phyloP scores from a whole-genome alignment of 64 coral and sea anemone genomes.

The Porites australiensis region DNA sequence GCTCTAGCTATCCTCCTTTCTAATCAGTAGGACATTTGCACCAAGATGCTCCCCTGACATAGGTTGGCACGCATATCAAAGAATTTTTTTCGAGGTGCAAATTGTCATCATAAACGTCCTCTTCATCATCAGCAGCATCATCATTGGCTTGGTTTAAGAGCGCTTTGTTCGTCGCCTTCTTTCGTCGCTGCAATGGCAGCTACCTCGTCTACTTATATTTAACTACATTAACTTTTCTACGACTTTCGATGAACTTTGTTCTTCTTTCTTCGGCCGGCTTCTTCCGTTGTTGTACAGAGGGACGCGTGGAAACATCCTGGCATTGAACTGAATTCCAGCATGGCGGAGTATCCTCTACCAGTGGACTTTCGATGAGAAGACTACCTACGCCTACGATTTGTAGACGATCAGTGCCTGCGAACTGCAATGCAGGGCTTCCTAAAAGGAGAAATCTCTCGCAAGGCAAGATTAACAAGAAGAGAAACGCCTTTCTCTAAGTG shows the following conservation, averaged over 20 bases:
- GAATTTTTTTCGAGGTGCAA: too few relatives aligned
- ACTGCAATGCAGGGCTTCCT: too few relatives aligned
- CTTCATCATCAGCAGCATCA: not conserved
- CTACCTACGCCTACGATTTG: conserved; percentile 1
- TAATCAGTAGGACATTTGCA: not conserved
- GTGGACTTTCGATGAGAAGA: not conserved
- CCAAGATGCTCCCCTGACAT: not conserved
- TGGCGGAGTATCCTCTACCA: not conserved
- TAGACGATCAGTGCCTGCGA: conserved; percentile 9
- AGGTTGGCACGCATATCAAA: too few relatives aligned
- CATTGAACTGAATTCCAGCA: too few relatives aligned
- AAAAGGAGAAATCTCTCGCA: not conserved
- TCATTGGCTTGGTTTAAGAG: not conserved
- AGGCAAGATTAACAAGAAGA: conserved; percentile 2
- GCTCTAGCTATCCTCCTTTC: not conserved
- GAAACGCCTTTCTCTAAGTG: not conserved
- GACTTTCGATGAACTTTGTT: not conserved
- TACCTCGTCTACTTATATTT: not conserved
- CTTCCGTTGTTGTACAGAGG: not conserved
- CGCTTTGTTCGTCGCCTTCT: not conserved
- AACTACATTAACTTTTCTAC: not conserved
- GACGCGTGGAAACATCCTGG: not conserved
- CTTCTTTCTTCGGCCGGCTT: conserved; percentile 4
- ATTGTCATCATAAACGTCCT: too few relatives aligned
- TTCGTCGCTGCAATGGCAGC: not conserved